These are phyloP conservation scores for Sinosuthora webbiana DNA, from an alignment of 2,113 vertebrate genomes.

Conservation along the genomic window DNA sequence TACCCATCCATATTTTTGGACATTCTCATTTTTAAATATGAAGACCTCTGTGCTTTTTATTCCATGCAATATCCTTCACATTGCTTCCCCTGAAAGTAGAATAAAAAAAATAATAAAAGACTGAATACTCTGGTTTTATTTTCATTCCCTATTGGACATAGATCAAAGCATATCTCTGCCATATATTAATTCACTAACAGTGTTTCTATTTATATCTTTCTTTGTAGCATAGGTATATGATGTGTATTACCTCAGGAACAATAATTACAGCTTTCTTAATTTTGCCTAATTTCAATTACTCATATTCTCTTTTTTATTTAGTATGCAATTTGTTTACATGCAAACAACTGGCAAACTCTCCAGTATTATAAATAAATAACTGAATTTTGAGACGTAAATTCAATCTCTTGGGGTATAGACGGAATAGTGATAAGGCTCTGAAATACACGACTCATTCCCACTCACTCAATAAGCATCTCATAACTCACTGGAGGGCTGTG, in stretches of 20 bases:
- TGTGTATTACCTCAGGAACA: neutral
- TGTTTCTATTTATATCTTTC: neutral
- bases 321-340: neutral
- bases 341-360: conserved; percentile 1
- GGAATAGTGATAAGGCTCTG: conserved; percentile 5
- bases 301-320: neutral
- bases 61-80: neutral
- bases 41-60: neutral
- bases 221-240: neutral
- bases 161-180: neutral
- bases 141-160: neutral
- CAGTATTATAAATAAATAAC: conserved; percentile 30
- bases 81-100: neutral
- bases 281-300: neutral
- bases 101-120: neutral
- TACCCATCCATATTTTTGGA: neutral
- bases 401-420: conserved; percentile 40
- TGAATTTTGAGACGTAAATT: conserved; percentile 31
- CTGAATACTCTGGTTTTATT: neutral
- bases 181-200: neutral
- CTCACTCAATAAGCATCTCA: conserved; percentile 21
- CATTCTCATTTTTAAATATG: neutral
- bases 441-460: conserved; percentile 30
- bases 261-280: neutral
- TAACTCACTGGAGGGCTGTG: conserved; percentile 24